Base-by-base conservation (phyloP, 1,140 invertebrate genomes). In the Ruditapes philippinarum region DNA sequence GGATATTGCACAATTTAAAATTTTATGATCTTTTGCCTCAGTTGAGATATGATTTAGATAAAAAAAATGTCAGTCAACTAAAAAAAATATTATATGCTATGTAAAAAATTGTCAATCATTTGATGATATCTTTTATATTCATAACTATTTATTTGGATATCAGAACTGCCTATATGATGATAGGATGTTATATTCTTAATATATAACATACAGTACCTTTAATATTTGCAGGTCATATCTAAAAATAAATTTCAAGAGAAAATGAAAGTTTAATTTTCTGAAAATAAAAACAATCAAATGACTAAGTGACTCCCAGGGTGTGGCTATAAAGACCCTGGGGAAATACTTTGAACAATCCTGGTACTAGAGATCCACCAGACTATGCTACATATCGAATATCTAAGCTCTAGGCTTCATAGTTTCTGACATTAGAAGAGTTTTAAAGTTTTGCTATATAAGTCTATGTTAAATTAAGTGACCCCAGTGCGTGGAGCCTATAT, bases 61-160 rank as follows among this genome's bases (percentile, higher is more conserved):
- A 57, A 57, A n/a, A 57, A 57, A 57, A 57, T 57, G 51, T 57
- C 51, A 57, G 51, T 57, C 51, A 57, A 57, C 51, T 57, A 57
- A 57, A 57, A 57, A 57, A 57, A 57, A 57, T 57, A 57, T 57
- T 57, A 57, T 57, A 57, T 57, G 51, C 51, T 57, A 57, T 57
- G 51, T 57, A 57, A 57, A 57, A 57, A 57, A 57, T 57, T 57
- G 51, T 57, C 51, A 57, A 57, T 57, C 51, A 57, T 57, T 57
- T 57, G 51, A 57, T 57, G 51, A 57, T 57, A 57, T 57, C 51
- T 57, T 57, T 57, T 57, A 57, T 57, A 57, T 57, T 57, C 51
- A 57, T 57, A 57, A 57, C 51, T 57, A 57, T 57, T 57, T 57
- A 57, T 57, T 57, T 57, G 51, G 51, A 57, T 57, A 57, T 57